These are phyloP conservation scores for Lepidochitona cinerea DNA, from an alignment of 2,888 invertebrate genomes.

Conservation along the genomic window DNA sequence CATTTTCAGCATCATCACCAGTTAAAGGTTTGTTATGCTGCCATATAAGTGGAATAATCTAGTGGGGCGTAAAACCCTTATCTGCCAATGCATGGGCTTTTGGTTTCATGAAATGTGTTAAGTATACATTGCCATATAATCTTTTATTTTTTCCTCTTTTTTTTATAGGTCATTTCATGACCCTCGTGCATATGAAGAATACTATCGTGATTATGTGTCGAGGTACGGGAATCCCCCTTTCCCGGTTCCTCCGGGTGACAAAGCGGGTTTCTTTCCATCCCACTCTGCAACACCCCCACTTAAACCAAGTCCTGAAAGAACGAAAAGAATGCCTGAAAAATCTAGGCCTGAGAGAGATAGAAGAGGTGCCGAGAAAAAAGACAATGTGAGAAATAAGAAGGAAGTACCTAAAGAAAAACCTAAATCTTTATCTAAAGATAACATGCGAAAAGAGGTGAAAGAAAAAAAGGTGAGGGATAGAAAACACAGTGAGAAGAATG, in stretches of 20 bases:
- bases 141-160: too few relatives aligned
- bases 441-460: constrained; percentile 71
- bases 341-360: constrained; percentile 20
- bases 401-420: constrained; percentile 70
- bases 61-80: too few relatives aligned
- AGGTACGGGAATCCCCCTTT: constrained; percentile 30
- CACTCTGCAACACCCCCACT: not conserved
- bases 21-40: too few relatives aligned
- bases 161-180: constrained; percentile 14
- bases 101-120: too few relatives aligned
- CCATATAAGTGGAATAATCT: too few relatives aligned
- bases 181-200: constrained; percentile 30
- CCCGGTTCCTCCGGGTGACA: constrained; percentile 22
- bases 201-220: constrained; percentile 30
- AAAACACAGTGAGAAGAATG: constrained; percentile 20
- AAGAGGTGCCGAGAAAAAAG: constrained; percentile 54
- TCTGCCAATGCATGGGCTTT: too few relatives aligned
- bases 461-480: constrained; percentile 68
- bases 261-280: not conserved
- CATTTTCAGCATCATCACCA: too few relatives aligned
- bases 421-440: constrained; percentile 69
- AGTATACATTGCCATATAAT: too few relatives aligned
- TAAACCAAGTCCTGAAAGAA: not conserved
- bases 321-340: constrained; percentile 11
- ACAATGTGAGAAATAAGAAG: constrained; percentile 57